These are phyloP conservation scores for Habropoda laboriosa DNA, from an alignment of 1,140 invertebrate species.

Conservation along the genomic window DNA sequence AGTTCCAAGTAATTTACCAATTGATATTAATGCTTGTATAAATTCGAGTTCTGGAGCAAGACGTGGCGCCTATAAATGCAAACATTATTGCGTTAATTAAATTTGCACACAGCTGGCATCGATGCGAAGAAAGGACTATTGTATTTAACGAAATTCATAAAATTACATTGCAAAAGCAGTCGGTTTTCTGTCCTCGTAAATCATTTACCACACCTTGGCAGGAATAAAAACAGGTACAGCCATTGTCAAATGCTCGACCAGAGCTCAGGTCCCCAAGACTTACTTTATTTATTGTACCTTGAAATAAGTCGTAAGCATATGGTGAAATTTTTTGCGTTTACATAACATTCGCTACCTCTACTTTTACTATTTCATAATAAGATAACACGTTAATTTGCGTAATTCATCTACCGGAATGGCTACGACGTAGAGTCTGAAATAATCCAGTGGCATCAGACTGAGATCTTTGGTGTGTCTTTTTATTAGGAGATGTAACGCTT, in stretches of 20 bases:
- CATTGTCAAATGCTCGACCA: slow-evolving; percentile 97
- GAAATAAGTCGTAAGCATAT: slow-evolving; percentile 16
- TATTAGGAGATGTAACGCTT: slow-evolving; percentile 80
- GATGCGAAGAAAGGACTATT: not conserved
- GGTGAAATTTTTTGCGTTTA: not conserved
- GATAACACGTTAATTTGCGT: slow-evolving; percentile 12
- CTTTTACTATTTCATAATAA: not conserved
- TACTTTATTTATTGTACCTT: slow-evolving; percentile 83
- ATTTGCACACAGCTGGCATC: not conserved
- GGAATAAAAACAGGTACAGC: slow-evolving; percentile 93
- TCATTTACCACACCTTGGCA: slow-evolving; percentile 90
- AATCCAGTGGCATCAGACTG: slow-evolving; percentile 94
- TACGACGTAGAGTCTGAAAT: slow-evolving; percentile 80
- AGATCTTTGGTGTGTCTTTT: slow-evolving; percentile 92
- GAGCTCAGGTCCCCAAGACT: slow-evolving; percentile 95
- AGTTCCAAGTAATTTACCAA: slow-evolving; percentile 94
- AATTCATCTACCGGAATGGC: slow-evolving; percentile 77
- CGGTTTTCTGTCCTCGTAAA: slow-evolving; percentile 86
- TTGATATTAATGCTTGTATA: slow-evolving; percentile 91
- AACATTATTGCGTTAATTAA: slow-evolving; percentile 4
- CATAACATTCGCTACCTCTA: not conserved
- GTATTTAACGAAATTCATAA: slow-evolving; percentile 22
- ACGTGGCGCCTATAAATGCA: slow-evolving; percentile 86
- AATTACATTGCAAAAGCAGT: slow-evolving; percentile 89
- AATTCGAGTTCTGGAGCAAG: slow-evolving; percentile 94